Conservation (phyloP, 2,888 invertebrate genomes). For the Nemotelus nigrinus region DNA sequence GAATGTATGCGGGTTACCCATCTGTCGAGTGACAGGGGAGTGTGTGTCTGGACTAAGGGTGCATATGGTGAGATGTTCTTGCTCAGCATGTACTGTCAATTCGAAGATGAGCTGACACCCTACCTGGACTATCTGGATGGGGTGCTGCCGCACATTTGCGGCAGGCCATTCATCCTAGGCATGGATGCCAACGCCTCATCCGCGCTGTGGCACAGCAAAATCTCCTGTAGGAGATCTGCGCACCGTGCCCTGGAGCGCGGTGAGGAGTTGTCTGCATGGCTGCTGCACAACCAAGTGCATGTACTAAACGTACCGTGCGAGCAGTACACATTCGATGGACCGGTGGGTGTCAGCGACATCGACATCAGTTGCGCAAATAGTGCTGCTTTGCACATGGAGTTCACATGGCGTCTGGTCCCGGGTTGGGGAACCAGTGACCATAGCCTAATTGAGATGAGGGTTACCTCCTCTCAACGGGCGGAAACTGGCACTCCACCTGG, state of each 20-base stretch:
- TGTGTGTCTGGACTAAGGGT: background rate
- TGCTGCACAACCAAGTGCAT: background rate
- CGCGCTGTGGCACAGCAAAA: background rate
- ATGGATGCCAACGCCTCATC: background rate
- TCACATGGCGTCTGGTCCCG: background rate
- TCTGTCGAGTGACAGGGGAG: background rate
- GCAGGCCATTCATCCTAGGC: background rate
- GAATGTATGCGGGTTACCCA: background rate
- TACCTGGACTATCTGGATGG: background rate
- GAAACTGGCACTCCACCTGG: background rate
- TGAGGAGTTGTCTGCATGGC: background rate
- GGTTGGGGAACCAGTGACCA: conserved; percentile 1
- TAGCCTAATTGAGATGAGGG: background rate
- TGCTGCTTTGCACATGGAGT: background rate
- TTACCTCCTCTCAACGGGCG: background rate
- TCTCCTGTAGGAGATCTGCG: background rate
- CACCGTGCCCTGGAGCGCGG: background rate
- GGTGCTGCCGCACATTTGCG: background rate
- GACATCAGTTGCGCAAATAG: background rate
- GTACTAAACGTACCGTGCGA: background rate
- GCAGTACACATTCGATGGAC: background rate
- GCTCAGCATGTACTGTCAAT: background rate
- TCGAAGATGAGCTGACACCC: background rate
- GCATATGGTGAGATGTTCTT: background rate
- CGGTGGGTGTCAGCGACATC: background rate